Evolutionary conservation across 2,797 vertebrate species (phyloP), one percentile per base, ranked within the genome.

Genomic region (Lagodon rhomboides): DNA sequence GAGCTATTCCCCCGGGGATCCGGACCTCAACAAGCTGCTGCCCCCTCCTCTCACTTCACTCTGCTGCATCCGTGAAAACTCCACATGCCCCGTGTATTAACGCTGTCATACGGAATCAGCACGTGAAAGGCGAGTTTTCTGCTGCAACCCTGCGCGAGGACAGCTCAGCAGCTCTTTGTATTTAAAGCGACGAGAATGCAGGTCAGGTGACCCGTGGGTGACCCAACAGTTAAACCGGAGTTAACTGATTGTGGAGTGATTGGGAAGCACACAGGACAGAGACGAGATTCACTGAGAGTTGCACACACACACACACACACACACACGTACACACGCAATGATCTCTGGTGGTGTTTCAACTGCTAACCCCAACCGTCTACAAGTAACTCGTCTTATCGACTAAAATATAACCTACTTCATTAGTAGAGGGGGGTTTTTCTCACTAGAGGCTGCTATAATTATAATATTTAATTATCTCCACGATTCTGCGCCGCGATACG

Each of bases 1-100:
- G 43, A 77, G 77, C 62, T 74, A 73, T 85, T 87, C 78, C 81
- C 85, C 53, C 54, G 64, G 73, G 86, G 51, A 89, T 61, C 72
- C 60, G 70, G 85, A 88, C 79, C 74, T 79, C 80, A 53, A 49
- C 79, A 68, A 70, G 56, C 74, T 62, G 65, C 82, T 34, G 30
- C 30, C 30, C 80, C 74, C 82, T 83, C 60, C 77, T 79, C 78
- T 85, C 68, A 20, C 62, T 75, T 50, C 61, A 64, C 77, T 84
- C 62, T 25, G 50, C 56, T 69, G 68, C 74, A 59, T 73, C 70
- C 61, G 76, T 77, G 78, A 82, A 34, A 87, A 73, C 75, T 82
- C 79, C 20, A 30, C 62, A 44, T 68, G 72, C 54, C 76, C 67
- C 68, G 5, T 9, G 70, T 53, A 74, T 83, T 67, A 63, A 79